Evolutionary conservation across 2,888 invertebrate genomes (phyloP).

Genomic region (Beris chalybata): DNA sequence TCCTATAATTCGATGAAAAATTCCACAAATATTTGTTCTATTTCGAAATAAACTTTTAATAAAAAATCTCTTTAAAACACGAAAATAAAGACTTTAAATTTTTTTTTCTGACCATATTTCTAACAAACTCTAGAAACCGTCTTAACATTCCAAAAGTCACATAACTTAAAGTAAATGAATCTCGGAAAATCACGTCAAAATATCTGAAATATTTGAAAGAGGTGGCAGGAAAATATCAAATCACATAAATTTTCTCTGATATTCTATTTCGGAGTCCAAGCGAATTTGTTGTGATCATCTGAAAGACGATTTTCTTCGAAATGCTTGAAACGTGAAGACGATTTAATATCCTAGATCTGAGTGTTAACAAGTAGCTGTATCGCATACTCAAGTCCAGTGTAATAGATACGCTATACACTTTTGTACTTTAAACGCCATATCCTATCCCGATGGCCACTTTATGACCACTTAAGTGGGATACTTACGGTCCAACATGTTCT

Average conservation of each 20-base stretch:
- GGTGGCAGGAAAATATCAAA: not conserved
- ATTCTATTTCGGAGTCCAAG: not conserved
- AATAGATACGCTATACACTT: conserved; percentile 7
- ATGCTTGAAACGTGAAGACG: conserved; percentile 25
- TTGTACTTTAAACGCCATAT: conserved; percentile 5
- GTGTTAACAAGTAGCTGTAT: conserved; percentile 25
- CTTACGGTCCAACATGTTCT: conserved; percentile 26
- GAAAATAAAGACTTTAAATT: too few species aligned
- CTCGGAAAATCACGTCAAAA: not conserved
- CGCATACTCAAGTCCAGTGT: conserved; percentile 7
- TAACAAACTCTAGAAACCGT: too few species aligned
- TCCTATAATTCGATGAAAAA: too few species aligned
- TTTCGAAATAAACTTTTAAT: too few species aligned
- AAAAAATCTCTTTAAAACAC: too few species aligned
- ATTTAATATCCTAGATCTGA: conserved; percentile 23
- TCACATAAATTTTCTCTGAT: not conserved
- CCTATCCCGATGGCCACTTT: conserved; percentile 24
- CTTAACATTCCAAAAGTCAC: too few species aligned
- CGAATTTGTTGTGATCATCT: not conserved
- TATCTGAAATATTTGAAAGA: not conserved
- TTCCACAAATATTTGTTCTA: too few species aligned
- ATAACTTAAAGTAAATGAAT: too few species aligned
- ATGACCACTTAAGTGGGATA: conserved; percentile 30
- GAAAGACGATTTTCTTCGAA: conserved; percentile 16
- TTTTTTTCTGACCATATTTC: too few species aligned